A percentile compares a stretch with the other conserved stretches of the same genome.
Evolutionary conservation across 2,113 vertebrate genomes (phyloP).

Genomic region (Barbus barbus): DNA sequence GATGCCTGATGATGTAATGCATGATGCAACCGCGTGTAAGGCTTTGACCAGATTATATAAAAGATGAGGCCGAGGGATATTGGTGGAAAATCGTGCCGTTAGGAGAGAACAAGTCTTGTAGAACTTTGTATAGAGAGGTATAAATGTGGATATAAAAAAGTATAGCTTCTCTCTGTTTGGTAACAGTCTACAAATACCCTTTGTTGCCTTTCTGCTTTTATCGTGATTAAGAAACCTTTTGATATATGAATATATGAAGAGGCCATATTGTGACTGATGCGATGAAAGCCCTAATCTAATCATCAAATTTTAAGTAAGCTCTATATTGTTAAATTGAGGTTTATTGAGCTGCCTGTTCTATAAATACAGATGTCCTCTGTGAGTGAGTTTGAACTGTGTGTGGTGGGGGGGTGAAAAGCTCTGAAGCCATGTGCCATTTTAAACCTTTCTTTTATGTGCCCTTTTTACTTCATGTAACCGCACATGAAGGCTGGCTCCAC

Average conservation of each 20-base stretch:
- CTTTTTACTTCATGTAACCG: slow-evolving; percentile 36
- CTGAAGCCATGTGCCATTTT: slow-evolving; percentile 11
- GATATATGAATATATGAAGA: slow-evolving; percentile 3
- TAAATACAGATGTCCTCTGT: slow-evolving; percentile 5
- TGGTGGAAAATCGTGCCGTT: slow-evolving; percentile 46
- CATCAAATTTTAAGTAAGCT: background rate
- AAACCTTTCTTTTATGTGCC: slow-evolving; percentile 46
- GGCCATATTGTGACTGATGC: background rate
- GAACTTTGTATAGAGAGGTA: slow-evolving; percentile 40
- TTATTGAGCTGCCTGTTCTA: slow-evolving; percentile 28
- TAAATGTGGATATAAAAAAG: background rate
- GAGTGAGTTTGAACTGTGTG: background rate
- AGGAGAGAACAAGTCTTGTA: slow-evolving; percentile 44
- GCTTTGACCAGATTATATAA: slow-evolving; percentile 51
- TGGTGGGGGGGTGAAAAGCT: slow-evolving; percentile 20
- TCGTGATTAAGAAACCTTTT: slow-evolving; percentile 1
- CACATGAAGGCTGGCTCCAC: slow-evolving; percentile 41
- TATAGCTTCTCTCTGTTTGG: background rate
- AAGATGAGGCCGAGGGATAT: slow-evolving; percentile 48
- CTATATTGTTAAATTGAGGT: background rate
- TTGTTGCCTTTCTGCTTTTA: background rate
- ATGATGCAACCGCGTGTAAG: slow-evolving; percentile 63
- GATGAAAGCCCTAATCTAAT: background rate
- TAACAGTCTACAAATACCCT: background rate
- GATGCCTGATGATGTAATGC: slow-evolving; percentile 57